phyloP scores from a whole-genome alignment of 2,888 invertebrate species.

The Abscondita cerata region DNA sequence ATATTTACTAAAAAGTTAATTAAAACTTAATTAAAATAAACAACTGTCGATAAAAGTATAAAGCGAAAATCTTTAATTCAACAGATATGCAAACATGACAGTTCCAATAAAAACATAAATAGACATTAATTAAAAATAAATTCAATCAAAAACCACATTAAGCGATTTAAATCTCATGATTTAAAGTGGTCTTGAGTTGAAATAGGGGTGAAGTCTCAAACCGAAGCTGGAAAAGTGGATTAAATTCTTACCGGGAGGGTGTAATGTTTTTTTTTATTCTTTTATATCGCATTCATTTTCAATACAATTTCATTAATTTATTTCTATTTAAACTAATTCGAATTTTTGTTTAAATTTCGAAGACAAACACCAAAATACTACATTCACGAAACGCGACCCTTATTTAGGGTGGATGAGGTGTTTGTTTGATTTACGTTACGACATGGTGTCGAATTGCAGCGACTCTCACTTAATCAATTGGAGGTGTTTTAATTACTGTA shows the following conservation, averaged over 20 bases:
- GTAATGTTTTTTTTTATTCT: slow-evolving; percentile 2
- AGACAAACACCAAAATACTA: too few relatives aligned
- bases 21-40: slow-evolving; percentile 10
- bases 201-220: slow-evolving; percentile 34
- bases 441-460: slow-evolving; percentile 36
- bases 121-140: slow-evolving; percentile 49
- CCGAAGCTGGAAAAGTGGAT: slow-evolving; percentile 27
- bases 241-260: slow-evolving; percentile 16
- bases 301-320: not conserved
- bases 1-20: not conserved
- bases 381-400: slow-evolving; percentile 21
- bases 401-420: slow-evolving; percentile 32
- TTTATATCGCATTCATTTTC: slow-evolving; percentile 13
- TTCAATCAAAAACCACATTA: slow-evolving; percentile 45
- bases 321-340: too few relatives aligned
- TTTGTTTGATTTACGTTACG: slow-evolving; percentile 35
- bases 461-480: slow-evolving; percentile 35
- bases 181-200: slow-evolving; percentile 32
- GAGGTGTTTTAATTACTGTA: slow-evolving; percentile 37
- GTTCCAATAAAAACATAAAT: slow-evolving; percentile 42
- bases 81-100: slow-evolving; percentile 34
- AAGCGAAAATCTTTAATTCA: slow-evolving; percentile 22
- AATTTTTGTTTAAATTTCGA: too few relatives aligned
- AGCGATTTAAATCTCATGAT: slow-evolving; percentile 35
- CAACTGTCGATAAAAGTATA: not conserved